Conservation (phyloP, 2,113 vertebrate genomes). For the Oceanites oceanicus region DNA sequence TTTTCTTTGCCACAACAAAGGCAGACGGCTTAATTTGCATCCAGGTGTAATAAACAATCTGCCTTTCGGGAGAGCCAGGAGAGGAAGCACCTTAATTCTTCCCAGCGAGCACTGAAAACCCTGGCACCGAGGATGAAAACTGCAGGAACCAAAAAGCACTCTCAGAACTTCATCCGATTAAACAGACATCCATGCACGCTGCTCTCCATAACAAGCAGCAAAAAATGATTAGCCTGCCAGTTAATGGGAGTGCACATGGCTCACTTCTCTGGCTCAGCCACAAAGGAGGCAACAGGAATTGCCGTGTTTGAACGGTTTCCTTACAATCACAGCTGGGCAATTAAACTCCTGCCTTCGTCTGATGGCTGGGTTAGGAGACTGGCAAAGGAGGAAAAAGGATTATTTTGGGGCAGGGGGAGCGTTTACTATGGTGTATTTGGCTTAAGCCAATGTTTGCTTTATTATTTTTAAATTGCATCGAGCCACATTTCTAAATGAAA, state of each 20-base stretch:
- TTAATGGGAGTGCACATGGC: not conserved
- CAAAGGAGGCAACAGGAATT: not conserved
- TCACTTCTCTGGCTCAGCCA: not conserved
- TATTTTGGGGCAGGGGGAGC: not conserved
- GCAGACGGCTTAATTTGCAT: slow-evolving; percentile 23
- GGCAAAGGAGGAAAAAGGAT: not conserved
- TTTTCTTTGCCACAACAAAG: not conserved
- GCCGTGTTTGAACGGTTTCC: not conserved
- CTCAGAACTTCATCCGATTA: not conserved
- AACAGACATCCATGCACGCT: not conserved
- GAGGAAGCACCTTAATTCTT: slow-evolving; percentile 17
- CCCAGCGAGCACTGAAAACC: not conserved
- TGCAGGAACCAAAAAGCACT: not conserved
- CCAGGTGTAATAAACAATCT: slow-evolving; percentile 53
- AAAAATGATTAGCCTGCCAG: not conserved
- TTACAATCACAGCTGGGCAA: slow-evolving; percentile 20
- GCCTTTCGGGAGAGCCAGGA: not conserved
- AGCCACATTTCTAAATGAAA: not conserved
- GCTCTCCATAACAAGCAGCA: not conserved
- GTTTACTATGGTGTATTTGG: not conserved
- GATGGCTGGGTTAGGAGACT: not conserved
- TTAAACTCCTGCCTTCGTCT: not conserved
- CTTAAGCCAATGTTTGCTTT: not conserved
- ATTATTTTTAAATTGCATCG: not conserved
- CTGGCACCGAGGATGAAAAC: slow-evolving; percentile 2